Conservation (phyloP, 64 coral and sea anemone genomes). For the Montipora capricornis region DNA sequence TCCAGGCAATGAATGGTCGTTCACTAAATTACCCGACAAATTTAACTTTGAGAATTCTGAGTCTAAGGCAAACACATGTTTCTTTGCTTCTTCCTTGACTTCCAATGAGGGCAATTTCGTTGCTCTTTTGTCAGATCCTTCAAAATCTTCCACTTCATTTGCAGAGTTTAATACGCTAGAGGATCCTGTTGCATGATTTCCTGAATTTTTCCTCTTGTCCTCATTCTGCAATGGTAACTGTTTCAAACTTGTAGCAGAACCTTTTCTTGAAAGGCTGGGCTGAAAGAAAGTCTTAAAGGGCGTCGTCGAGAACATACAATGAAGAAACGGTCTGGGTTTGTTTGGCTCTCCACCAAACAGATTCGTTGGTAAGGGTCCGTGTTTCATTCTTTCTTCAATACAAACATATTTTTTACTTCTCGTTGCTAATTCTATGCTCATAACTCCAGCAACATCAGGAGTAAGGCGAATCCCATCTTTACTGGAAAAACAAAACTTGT, state of each 20-base stretch:
- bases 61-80: constrained; percentile 53
- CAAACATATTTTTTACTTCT: constrained; percentile 87
- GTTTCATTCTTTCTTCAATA: constrained; percentile 32
- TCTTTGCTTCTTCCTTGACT: constrained; percentile 4
- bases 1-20: constrained; percentile 49
- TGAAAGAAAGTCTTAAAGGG: constrained; percentile 86
- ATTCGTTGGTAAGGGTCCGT: constrained; percentile 61
- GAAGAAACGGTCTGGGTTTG: constrained; percentile 80
- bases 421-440: constrained; percentile 96
- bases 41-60: constrained; percentile 86
- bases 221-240: background rate
- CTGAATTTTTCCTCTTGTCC: background rate
- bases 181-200: background rate
- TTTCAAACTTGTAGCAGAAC: background rate
- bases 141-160: background rate
- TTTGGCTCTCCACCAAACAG: constrained; percentile 83
- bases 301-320: constrained; percentile 84
- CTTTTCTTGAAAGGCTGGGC: constrained; percentile 3
- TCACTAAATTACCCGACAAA: constrained; percentile 84
- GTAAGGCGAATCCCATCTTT: constrained; percentile 60
- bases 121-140: background rate
- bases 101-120: constrained; percentile 5
- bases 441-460: constrained; percentile 77
- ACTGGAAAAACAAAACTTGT: constrained; percentile 91
- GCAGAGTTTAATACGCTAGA: background rate